A percentile compares a stretch with the other conserved stretches of the same genome.
Evolutionary conservation across 2,888 invertebrate species (phyloP).

Genomic region (Synergus itoensis): DNA sequence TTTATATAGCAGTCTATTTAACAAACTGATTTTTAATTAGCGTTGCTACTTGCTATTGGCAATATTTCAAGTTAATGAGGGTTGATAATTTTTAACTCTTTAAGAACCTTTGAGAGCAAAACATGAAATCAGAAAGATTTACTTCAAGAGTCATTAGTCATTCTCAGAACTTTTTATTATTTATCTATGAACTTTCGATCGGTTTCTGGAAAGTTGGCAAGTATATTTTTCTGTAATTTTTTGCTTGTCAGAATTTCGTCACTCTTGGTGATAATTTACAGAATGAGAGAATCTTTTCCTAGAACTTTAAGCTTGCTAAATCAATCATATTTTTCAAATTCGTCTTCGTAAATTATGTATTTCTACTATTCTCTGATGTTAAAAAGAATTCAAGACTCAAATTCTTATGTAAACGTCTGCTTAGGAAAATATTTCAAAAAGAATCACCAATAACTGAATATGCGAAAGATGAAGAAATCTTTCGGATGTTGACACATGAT

Average conservation of each 20-base stretch:
- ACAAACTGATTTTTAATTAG: background rate
- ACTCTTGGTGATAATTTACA: background rate
- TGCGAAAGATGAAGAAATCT: conserved; percentile 8
- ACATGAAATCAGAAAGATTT: background rate
- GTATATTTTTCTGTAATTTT: background rate
- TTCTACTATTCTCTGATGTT: background rate
- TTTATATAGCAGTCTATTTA: too few species aligned
- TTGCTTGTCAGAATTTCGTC: background rate
- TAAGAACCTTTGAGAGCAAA: background rate
- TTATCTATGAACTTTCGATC: background rate
- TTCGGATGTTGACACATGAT: background rate
- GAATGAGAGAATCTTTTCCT: background rate
- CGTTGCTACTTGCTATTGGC: background rate
- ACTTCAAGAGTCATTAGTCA: background rate
- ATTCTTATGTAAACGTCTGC: conserved; percentile 4
- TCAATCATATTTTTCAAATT: background rate
- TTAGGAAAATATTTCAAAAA: background rate
- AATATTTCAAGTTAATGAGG: background rate
- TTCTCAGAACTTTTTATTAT: background rate
- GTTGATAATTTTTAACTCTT: background rate
- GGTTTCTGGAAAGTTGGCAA: too few species aligned
- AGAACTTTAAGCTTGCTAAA: background rate
- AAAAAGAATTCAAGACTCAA: background rate
- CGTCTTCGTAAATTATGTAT: too few species aligned
- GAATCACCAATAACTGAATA: conserved; percentile 34